phyloP scores from a whole-genome alignment of 2,888 invertebrate genomes.

The Antheraea assamensis region DNA sequence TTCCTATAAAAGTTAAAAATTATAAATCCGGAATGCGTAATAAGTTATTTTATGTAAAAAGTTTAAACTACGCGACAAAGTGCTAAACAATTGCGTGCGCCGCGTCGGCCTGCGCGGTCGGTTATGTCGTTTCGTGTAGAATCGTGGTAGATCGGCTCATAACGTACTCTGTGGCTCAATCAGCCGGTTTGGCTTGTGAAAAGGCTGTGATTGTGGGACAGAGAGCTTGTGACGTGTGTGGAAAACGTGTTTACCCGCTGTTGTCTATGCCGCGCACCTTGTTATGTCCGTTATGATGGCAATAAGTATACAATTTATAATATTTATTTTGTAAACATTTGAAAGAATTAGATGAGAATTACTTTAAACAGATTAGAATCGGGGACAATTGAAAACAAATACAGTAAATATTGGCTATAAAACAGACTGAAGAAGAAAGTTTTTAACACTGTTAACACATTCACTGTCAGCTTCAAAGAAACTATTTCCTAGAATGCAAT shows the following conservation, averaged over 20 bases:
- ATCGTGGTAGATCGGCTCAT: conserved; percentile 29
- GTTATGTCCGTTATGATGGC: conserved; percentile 13
- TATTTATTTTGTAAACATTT: background rate
- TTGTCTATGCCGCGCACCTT: background rate
- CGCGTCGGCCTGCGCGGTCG: conserved; percentile 68
- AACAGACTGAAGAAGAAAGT: too few species aligned
- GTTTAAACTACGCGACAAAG: conserved; percentile 32
- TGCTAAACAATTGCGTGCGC: conserved; percentile 54
- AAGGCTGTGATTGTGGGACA: conserved; percentile 73
- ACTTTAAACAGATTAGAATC: background rate
- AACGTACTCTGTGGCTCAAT: background rate
- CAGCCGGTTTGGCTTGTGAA: conserved; percentile 46
- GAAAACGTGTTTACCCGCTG: conserved; percentile 69
- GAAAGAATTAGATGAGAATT: background rate
- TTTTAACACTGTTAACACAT: too few species aligned
- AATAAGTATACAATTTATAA: background rate
- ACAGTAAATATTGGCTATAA: too few species aligned
- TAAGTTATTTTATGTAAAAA: conserved; percentile 43
- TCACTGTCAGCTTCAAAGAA: too few species aligned
- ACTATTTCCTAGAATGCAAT: too few species aligned
- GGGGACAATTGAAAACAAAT: too few species aligned
- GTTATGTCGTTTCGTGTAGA: conserved; percentile 50
- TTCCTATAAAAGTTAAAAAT: conserved; percentile 60
- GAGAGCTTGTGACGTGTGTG: conserved; percentile 67
- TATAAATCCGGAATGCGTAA: conserved; percentile 52